Evolutionary conservation across 2,888 invertebrate genomes (phyloP).

Genomic region (Xiphydria camelus): DNA sequence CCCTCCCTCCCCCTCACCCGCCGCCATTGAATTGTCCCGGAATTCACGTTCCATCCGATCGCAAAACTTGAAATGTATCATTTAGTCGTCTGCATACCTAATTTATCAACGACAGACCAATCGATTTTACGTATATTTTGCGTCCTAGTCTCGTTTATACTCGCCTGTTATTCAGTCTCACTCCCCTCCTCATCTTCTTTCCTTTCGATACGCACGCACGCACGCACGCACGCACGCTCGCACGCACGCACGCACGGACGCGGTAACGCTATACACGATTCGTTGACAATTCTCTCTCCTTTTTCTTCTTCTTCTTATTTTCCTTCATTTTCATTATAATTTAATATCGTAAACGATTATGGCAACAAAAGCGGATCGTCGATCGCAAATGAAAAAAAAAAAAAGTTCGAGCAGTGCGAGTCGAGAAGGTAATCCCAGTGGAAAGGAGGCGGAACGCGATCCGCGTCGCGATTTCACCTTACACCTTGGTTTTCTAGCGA

Average conservation of each 20-base stretch:
- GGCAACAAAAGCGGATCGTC: no score
- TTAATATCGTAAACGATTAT: no score
- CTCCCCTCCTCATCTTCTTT: not conserved
- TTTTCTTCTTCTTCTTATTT: not conserved
- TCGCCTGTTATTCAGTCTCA: not conserved
- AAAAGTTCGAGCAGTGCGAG: slow-evolving; percentile 3
- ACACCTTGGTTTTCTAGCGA: no score
- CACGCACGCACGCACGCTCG: not conserved
- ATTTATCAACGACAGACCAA: no score
- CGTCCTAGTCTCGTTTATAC: not conserved
- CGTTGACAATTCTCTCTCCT: not conserved
- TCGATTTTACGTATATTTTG: not conserved
- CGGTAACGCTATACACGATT: not conserved
- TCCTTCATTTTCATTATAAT: not conserved
- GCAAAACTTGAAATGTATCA: no score
- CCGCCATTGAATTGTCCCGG: no score
- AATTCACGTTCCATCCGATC: no score
- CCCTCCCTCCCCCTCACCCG: not conserved
- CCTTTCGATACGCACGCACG: not conserved
- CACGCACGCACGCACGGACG: not conserved
- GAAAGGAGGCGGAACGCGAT: slow-evolving; percentile 13
- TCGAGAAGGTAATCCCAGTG: slow-evolving; percentile 4
- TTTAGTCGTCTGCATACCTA: no score
- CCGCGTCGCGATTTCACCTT: no score
- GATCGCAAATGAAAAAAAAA: slow-evolving; percentile 7